A percentile compares a stretch with the other conserved stretches of the same genome.
Conservation (phyloP, 2,888 invertebrate species). For the Caenorhabditis drosophilae region DNA sequence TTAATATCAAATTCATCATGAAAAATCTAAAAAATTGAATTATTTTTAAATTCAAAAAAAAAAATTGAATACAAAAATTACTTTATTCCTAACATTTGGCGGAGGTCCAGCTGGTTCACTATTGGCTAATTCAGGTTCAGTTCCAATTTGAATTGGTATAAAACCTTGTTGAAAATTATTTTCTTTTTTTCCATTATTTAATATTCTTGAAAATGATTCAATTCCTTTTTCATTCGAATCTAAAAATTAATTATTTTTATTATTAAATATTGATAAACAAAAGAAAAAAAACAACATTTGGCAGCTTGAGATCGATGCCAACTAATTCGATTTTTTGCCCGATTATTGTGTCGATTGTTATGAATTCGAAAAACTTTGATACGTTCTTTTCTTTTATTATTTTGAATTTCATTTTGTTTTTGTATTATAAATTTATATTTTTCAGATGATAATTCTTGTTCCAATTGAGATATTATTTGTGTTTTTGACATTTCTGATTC, state of each 20-base stretch:
- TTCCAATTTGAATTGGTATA: slow-evolving; percentile 33
- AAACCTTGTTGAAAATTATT: too few relatives aligned
- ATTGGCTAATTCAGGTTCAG: slow-evolving; percentile 14
- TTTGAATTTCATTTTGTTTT: slow-evolving; percentile 5
- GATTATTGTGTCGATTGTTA: background rate
- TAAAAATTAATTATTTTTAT: slow-evolving; percentile 9
- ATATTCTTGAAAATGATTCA: slow-evolving; percentile 8
- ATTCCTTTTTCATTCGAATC: slow-evolving; percentile 1
- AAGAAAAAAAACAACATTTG: background rate
- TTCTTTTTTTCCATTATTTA: too few relatives aligned
- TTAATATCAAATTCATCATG: too few relatives aligned
- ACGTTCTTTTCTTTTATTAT: background rate
- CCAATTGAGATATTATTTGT: slow-evolving; percentile 21
- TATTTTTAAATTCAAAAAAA: background rate
- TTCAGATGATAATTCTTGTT: slow-evolving; percentile 24
- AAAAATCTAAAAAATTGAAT: background rate
- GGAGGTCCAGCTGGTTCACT: slow-evolving; percentile 32
- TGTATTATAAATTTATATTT: slow-evolving; percentile 22
- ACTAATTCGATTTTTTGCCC: background rate
- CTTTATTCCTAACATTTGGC: slow-evolving; percentile 32
- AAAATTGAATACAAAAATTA: slow-evolving; percentile 1
- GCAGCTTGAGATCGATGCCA: background rate
- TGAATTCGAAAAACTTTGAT: slow-evolving; percentile 6
- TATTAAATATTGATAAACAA: background rate
- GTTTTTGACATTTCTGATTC: slow-evolving; percentile 1